Evolutionary conservation across 2,888 invertebrate genomes (phyloP).

Genomic region (Carcina quercana): DNA sequence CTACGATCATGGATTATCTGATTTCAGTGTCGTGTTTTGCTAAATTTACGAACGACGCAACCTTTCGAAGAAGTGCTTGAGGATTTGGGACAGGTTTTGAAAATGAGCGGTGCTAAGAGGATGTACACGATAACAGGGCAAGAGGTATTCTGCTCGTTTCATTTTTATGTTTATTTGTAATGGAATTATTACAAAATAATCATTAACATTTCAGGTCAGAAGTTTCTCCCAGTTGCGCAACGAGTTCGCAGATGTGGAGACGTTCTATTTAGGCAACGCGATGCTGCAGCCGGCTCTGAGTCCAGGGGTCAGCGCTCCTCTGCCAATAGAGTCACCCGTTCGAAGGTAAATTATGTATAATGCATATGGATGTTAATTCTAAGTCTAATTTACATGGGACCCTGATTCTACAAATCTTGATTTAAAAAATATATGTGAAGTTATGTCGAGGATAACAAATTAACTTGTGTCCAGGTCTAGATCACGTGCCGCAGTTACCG

Average conservation of each 20-base stretch:
- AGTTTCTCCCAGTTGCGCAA: conserved; percentile 95
- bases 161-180: no score
- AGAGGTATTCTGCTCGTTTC: conserved; percentile 86
- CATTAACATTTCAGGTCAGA: no score
- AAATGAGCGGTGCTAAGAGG: conserved; percentile 91
- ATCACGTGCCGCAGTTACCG: conserved; percentile 59
- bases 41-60: conserved; percentile 93
- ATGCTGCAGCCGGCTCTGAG: conserved; percentile 55
- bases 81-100: conserved; percentile 93
- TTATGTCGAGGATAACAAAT: neutral
- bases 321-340: conserved; percentile 62
- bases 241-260: conserved; percentile 93
- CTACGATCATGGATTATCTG: no score
- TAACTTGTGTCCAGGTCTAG: conserved; percentile 39
- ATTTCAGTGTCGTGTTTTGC: conserved; percentile 88
- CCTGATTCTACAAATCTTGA: no score
- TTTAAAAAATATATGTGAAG: neutral
- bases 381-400: no score
- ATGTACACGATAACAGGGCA: conserved; percentile 95
- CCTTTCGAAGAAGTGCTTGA: conserved; percentile 95
- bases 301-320: conserved; percentile 55
- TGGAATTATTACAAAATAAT: no score
- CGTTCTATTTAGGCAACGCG: conserved; percentile 85
- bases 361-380: neutral
- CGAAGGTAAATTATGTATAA: conserved; percentile 38